Base-by-base conservation (phyloP, 1,140 invertebrate species). In the Alviniconcha marisindica region DNA sequence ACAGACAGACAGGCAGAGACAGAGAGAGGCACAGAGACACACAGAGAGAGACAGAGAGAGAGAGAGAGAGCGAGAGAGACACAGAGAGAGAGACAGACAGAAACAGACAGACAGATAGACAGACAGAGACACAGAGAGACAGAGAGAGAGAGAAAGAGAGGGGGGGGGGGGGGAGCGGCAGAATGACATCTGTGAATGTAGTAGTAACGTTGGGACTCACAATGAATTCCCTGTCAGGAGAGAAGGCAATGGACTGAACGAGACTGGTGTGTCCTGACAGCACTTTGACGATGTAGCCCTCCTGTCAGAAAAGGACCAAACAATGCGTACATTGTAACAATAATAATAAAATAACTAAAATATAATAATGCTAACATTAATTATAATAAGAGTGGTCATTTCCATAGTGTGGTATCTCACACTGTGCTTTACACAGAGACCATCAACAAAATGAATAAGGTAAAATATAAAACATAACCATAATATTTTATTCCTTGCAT, bases 231-330 rank as follows among this genome's bases (percentile, higher is more conserved):
- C 87, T 87, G 84, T 88, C 85, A 36, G 69, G 77, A 51, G 92
- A 92, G 63, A 92, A 92, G 51, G 91, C 89, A 48, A 91, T 78
- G 36, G 90, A 91, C 79, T 92, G 92, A 12, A 92, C 90, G 28
- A 92, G 66, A 76, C 84, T 89, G n/a, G 85, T 83, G 83, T 92
- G 92, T 7, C 91, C 92, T 76, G 48, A 63, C 54, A 92, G 89
- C 12, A 88, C 81, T 77, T 83, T 88, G n/a, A 92, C 40, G 24
- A 80, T 71, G 54, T 86, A 84, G 10, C 92, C 91, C 77, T 85
- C 89, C 91, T 92, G 85, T 88, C 87, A 69, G 12, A 69, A 69
- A n/a, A n/a, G n/a, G n/a, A n/a, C n/a, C n/a, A n/a, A n/a, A n/a
- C n/a, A n/a, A n/a, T n/a, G n/a, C n/a, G n/a, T n/a, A n/a, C n/a